These are phyloP conservation scores for Gymnoscopelus braueri DNA, from an alignment of 2,797 vertebrate genomes.

Conservation along the genomic window DNA sequence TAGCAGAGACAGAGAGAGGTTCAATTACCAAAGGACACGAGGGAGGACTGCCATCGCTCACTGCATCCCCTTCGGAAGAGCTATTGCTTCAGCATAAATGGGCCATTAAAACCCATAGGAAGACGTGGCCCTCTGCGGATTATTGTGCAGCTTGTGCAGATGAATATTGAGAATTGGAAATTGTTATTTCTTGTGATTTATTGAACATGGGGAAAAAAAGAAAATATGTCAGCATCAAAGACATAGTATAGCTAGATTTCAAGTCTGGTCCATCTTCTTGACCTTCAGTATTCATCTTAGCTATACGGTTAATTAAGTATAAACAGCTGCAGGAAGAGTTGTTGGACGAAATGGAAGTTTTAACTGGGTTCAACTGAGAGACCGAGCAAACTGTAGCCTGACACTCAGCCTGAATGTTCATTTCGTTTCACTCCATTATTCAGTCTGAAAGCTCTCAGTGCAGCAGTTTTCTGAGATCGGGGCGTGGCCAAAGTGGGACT, in stretches of 20 bases:
- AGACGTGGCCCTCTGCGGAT: slow-evolving; percentile 3
- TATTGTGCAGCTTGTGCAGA: background rate
- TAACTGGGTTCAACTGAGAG: too few species aligned
- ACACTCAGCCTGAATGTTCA: too few species aligned
- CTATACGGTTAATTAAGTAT: too few species aligned
- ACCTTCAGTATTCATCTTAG: too few species aligned
- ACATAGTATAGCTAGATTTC: background rate
- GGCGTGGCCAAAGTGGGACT: too few species aligned
- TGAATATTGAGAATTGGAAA: background rate
- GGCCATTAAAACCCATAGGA: slow-evolving; percentile 18
- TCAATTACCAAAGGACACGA: slow-evolving; percentile 57
- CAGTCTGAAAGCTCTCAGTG: too few species aligned
- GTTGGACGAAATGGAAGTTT: too few species aligned
- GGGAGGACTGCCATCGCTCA: slow-evolving; percentile 45
- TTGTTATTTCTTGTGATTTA: background rate
- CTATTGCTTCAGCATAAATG: slow-evolving; percentile 26
- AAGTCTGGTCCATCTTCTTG: too few species aligned
- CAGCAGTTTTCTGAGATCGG: too few species aligned
- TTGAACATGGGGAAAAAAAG: slow-evolving; percentile 4
- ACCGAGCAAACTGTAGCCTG: too few species aligned
- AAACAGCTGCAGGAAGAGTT: too few species aligned
- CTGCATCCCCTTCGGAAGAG: slow-evolving; percentile 21
- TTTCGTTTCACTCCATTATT: too few species aligned
- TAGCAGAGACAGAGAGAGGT: slow-evolving; percentile 53
- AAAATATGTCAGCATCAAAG: slow-evolving; percentile 1